phyloP scores from a whole-genome alignment of 2,888 invertebrate genomes.

The Sympetrum striolatum region DNA sequence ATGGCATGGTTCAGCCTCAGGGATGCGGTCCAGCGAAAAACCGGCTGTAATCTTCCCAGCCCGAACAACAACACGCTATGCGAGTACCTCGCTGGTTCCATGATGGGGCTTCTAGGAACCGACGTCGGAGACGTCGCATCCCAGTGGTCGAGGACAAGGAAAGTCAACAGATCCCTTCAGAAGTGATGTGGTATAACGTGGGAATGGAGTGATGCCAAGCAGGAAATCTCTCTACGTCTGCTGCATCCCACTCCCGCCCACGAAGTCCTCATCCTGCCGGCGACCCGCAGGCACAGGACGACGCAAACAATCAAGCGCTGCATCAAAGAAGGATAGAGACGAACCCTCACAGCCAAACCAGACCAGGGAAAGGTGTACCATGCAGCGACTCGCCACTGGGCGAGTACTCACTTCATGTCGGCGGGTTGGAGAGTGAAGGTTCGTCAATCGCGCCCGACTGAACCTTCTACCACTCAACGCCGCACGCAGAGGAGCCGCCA shows the following conservation, averaged over 20 bases:
- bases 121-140: background rate
- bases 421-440: background rate
- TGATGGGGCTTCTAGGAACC: background rate
- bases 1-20: background rate
- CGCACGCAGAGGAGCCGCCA: background rate
- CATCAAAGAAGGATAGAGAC: too few relatives aligned
- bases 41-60: background rate
- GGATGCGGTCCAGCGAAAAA: background rate
- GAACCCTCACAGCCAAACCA: background rate
- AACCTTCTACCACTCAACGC: background rate
- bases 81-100: background rate
- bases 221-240: too few relatives aligned
- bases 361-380: background rate
- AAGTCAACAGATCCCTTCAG: background rate
- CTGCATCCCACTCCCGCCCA: too few relatives aligned
- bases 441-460: background rate
- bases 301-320: too few relatives aligned
- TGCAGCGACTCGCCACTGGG: background rate
- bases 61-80: background rate
- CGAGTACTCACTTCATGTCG: background rate
- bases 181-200: too few relatives aligned
- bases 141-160: background rate
- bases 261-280: too few relatives aligned
- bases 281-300: too few relatives aligned
- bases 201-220: too few relatives aligned